Evolutionary conservation across 2,113 vertebrate genomes (phyloP), one percentile per base, ranked within the genome.

Genomic region (Pipra filicauda): DNA sequence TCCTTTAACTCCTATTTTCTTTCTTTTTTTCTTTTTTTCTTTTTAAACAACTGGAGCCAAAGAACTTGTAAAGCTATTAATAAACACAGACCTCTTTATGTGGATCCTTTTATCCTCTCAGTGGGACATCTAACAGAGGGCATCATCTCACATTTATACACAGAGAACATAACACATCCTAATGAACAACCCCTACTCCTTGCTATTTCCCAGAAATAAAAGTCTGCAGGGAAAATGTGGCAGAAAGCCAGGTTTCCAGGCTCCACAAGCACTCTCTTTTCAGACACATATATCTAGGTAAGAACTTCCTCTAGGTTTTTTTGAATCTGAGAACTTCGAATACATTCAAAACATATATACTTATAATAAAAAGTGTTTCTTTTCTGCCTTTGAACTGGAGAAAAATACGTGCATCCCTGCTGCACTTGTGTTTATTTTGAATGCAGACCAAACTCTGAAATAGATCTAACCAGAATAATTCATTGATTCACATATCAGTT

Each of bases 61-160:
- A 84, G 55, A 84, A 92, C 69, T 71, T 93, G 72, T 80, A 86
- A 93, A 95, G 51, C 43, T 35, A 74, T 84, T 89, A 92, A 87
- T 87, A 89, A 93, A 74, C 73, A 93, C 44, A 69, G 62, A 67
- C 75, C 10, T 94, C 57, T 89, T 94, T 82, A 80, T 95, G 84
- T 44, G 51, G 35, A 87, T 87, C 70, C 70, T 92, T 92, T 94
- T 87, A 78, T 95, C 66, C 52, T 94, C 93, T 89, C 84, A 69
- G 91, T 78, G 73, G 73, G 89, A 91, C 43, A 76, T 62, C 80
- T 76, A 92, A 81, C 35, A 89, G 94, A 93, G 70, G 51, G 58
- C 80, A 95, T 89, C 66, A 89, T 82, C 77, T 78, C 49, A 57
- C 80, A 92, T 94, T 95, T 78, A 59, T n/a, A 85, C 19, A 0